These are phyloP conservation scores for Oreotrochilus melanogaster DNA, from an alignment of 2,113 vertebrate genomes.

Conservation along the genomic window DNA sequence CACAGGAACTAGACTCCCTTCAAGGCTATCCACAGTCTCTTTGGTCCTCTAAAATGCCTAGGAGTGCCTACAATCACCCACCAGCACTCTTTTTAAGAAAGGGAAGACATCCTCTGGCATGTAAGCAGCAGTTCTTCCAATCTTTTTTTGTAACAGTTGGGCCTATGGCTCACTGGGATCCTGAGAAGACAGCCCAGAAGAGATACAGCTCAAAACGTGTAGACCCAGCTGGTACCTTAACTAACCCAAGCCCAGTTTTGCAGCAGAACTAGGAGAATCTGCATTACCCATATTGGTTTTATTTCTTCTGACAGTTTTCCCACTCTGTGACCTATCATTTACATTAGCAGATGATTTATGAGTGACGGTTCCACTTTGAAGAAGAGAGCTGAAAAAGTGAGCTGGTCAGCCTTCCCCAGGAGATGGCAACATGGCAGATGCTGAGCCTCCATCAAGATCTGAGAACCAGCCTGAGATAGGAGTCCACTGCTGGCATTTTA, in stretches of 20 bases:
- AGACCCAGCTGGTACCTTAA: not conserved
- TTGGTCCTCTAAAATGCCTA: not conserved
- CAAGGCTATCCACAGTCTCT: not conserved
- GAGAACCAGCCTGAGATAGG: not conserved
- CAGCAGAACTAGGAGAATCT: not conserved
- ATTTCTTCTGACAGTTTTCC: not conserved
- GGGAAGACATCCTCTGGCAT: not conserved
- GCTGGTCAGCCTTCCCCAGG: not conserved
- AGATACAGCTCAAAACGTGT: accelerated
- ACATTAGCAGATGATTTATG: not conserved
- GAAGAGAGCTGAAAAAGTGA: not conserved
- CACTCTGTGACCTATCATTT: not conserved
- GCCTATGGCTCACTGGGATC: not conserved
- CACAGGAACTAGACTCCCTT: not conserved
- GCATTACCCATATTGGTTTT: not conserved
- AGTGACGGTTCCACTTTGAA: not conserved
- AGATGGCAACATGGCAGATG: not conserved
- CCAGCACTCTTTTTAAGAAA: not conserved
- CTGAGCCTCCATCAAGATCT: not conserved
- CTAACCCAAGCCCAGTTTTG: not conserved
- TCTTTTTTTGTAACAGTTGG: not conserved
- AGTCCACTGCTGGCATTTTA: not conserved
- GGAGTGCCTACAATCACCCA: not conserved
- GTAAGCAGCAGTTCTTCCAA: not conserved
- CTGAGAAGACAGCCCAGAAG: not conserved